Percentiles rank a stretch among this genome's conserved stretches.
Conservation (phyloP, 2,888 invertebrate genomes). For the Caenorhabditis sinica region DNA sequence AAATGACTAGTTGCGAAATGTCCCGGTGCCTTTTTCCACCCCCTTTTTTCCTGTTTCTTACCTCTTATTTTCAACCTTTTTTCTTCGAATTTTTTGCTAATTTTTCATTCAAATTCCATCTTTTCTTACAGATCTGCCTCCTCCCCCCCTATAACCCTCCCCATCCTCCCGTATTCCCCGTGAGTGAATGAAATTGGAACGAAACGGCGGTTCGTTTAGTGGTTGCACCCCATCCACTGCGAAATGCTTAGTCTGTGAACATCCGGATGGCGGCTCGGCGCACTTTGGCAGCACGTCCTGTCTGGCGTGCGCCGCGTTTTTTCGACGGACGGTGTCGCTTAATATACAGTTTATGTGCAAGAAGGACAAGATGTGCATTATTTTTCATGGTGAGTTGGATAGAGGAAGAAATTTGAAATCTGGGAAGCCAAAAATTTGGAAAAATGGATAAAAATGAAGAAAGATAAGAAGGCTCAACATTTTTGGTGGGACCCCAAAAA, state of each 20-base stretch:
- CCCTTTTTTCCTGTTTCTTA: too few relatives aligned
- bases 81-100: too few relatives aligned
- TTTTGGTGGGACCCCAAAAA: background rate
- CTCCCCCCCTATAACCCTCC: background rate
- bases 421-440: background rate
- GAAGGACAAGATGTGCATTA: conserved; percentile 66
- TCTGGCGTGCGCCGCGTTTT: conserved; percentile 79
- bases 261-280: conserved; percentile 72
- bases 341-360: conserved; percentile 75
- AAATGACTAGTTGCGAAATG: too few relatives aligned
- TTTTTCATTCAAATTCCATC: background rate
- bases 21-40: too few relatives aligned
- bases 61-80: too few relatives aligned
- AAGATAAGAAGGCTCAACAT: background rate
- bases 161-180: background rate
- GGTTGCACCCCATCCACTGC: conserved; percentile 17
- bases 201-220: conserved; percentile 11
- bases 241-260: conserved; percentile 72
- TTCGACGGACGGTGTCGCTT: conserved; percentile 70
- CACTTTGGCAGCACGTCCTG: conserved; percentile 77
- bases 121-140: background rate
- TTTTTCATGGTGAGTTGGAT: conserved; percentile 70
- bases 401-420: background rate
- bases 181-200: conserved; percentile 52
- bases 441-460: background rate